phyloP scores from a whole-genome alignment of 2,797 vertebrate species.

The Bradypodion ventrale region DNA sequence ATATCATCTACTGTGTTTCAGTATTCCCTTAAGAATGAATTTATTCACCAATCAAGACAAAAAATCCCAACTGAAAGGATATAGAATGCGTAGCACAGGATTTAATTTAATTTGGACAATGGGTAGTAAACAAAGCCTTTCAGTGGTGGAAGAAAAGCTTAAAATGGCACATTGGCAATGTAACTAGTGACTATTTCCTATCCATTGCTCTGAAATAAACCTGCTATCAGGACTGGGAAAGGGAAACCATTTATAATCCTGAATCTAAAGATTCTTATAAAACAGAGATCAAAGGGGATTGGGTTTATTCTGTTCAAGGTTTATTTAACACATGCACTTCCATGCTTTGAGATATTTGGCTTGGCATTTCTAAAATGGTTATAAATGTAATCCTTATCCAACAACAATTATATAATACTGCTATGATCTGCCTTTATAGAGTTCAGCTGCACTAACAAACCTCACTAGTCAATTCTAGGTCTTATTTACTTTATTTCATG shows the following conservation, averaged over 20 bases:
- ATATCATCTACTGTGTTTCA: background rate
- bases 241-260: background rate
- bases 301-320: background rate
- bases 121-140: background rate
- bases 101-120: background rate
- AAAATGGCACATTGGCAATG: background rate
- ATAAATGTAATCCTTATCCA: background rate
- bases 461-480: background rate
- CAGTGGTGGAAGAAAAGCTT: background rate
- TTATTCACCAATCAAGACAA: background rate
- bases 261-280: background rate
- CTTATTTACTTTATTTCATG: background rate
- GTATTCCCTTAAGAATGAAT: background rate
- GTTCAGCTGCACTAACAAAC: background rate
- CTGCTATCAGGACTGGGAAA: background rate
- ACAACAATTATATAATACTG: background rate
- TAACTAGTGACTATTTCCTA: background rate
- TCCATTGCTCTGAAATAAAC: background rate
- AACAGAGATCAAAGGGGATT: background rate
- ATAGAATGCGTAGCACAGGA: background rate
- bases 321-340: background rate
- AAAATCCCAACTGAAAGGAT: background rate
- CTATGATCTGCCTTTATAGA: conserved; percentile 18
- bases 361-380: background rate
- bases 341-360: background rate